These are phyloP conservation scores for Malurus cyaneus DNA, from an alignment of 2,113 vertebrate species.

Conservation along the genomic window DNA sequence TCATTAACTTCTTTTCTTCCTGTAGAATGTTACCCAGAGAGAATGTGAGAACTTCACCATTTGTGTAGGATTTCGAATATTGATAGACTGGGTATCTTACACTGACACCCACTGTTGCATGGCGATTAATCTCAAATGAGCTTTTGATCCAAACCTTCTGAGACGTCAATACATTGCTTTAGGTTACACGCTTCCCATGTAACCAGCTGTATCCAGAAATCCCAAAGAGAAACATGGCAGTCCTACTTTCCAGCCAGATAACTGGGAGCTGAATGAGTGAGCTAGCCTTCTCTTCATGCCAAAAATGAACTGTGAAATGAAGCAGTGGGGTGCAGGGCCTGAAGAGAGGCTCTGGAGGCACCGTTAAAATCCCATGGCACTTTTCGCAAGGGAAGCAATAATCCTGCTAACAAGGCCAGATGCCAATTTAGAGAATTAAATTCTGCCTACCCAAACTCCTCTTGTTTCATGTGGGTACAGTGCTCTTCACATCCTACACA, in stretches of 20 bases:
- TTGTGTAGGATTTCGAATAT: background rate
- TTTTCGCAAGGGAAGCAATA: slow-evolving; percentile 50
- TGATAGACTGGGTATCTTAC: background rate
- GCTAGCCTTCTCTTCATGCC: background rate
- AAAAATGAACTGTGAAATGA: slow-evolving; percentile 32
- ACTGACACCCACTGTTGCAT: background rate
- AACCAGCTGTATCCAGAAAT: background rate
- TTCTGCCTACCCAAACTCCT: slow-evolving; percentile 24
- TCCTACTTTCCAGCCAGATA: background rate
- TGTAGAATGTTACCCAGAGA: background rate
- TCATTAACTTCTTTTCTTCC: background rate
- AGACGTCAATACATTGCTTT: background rate
- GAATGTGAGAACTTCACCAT: background rate
- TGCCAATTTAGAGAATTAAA: slow-evolving; percentile 57
- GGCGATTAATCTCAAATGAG: background rate
- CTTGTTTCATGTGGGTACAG: slow-evolving; percentile 20
- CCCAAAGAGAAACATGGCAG: background rate
- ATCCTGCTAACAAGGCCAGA: background rate
- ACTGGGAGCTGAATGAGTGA: background rate
- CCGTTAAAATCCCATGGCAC: background rate
- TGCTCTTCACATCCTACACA: slow-evolving; percentile 5
- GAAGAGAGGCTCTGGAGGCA: background rate
- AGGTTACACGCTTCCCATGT: background rate
- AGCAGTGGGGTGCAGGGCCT: slow-evolving; percentile 36
- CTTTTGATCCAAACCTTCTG: slow-evolving; percentile 9